A percentile compares a stretch with the other conserved stretches of the same genome.
Conservation (phyloP, 2,113 vertebrate genomes). For the Semnopithecus entellus region DNA sequence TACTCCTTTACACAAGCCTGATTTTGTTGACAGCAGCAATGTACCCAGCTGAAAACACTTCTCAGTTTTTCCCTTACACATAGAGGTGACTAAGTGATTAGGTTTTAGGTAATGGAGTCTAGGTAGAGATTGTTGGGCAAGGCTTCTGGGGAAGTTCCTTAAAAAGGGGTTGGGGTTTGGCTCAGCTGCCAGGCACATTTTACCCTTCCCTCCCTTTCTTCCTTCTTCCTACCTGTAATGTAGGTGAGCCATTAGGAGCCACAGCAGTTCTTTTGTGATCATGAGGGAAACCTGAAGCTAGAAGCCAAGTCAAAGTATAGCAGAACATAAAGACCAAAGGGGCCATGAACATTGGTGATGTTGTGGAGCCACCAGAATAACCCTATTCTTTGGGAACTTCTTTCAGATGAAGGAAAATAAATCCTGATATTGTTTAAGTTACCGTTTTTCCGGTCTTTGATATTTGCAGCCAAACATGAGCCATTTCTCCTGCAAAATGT, state of each 20-base stretch:
- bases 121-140: not conserved
- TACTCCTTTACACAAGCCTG: not conserved
- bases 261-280: not conserved
- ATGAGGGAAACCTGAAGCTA: not conserved
- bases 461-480: not conserved
- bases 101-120: not conserved
- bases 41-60: not conserved
- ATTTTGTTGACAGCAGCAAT: not conserved
- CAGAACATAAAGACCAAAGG: not conserved
- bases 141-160: not conserved
- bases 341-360: not conserved
- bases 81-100: not conserved
- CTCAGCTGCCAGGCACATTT: not conserved
- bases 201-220: not conserved
- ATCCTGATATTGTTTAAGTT: not conserved
- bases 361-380: fast-evolving
- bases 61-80: not conserved
- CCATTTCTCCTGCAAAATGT: not conserved
- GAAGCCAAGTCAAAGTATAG: not conserved
- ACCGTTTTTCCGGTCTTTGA: not conserved
- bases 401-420: not conserved
- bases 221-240: not conserved
- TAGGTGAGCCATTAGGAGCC: not conserved
- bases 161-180: not conserved
- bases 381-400: not conserved